A percentile compares a stretch with the other conserved stretches of the same genome.
These are phyloP conservation scores for Brachylomia viminalis DNA, from an alignment of 2,888 invertebrate species.

Conservation along the genomic window DNA sequence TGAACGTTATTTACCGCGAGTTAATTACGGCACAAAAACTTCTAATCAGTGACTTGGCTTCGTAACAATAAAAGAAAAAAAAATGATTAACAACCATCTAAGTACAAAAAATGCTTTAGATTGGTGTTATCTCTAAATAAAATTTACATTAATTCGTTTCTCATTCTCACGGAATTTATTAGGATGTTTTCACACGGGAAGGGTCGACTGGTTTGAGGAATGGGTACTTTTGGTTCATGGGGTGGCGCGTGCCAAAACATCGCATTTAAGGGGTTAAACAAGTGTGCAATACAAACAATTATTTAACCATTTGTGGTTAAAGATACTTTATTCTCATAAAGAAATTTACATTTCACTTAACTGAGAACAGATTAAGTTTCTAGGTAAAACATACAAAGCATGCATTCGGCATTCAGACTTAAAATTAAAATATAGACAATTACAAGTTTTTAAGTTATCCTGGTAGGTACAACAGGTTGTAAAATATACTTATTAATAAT, in stretches of 20 bases:
- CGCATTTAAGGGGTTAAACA: constrained; percentile 32
- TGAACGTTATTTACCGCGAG: neutral
- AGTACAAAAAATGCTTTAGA: constrained; percentile 13
- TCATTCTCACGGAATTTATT: constrained; percentile 33
- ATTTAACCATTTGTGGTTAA: neutral
- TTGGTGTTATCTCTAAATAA: constrained; percentile 8
- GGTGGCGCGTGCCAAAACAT: constrained; percentile 24
- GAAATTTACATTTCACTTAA: no score
- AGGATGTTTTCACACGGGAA: constrained; percentile 25
- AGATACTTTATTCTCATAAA: no score
- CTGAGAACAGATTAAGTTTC: no score
- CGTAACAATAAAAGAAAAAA: constrained; percentile 16
- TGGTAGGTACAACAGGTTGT: no score
- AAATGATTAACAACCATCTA: neutral
- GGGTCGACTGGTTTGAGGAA: neutral
- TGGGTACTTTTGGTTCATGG: neutral
- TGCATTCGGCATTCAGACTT: no score
- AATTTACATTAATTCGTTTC: constrained; percentile 9
- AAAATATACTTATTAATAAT: no score
- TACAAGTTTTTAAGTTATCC: no score
- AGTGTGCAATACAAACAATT: constrained; percentile 2
- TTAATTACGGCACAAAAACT: neutral
- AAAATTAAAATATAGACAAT: no score
- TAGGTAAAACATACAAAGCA: no score
- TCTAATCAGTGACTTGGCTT: neutral